Evolutionary conservation across 2,113 vertebrate species (phyloP), one percentile per base, ranked within the genome.

Genomic region (Alethe diademata): DNA sequence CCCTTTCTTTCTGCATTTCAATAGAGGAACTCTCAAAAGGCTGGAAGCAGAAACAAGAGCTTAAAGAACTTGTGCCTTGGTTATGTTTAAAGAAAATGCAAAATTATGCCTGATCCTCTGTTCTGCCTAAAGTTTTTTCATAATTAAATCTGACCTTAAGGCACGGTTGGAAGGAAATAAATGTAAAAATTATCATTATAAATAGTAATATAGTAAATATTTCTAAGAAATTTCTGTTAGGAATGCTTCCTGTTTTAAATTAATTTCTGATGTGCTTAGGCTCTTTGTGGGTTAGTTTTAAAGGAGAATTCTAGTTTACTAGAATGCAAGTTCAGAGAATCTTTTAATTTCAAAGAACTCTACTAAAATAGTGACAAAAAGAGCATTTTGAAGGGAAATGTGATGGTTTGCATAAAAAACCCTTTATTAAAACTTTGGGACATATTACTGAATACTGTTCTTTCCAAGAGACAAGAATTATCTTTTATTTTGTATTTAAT

Each of bases 21-120:
- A 90, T 92, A 86, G 56, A 79, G 38, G 24, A 91, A 47, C 15
- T 82, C 89, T 86, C 74, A 88, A 82, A 95, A 62, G 84, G 38
- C 31, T 95, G 48, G 40, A 78, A 92, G 19, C 25, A 72, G 61
- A 78, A 53, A 82, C 31, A 81, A 67, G 64, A 88, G 42, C 31
- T 66, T 78, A 67, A 78, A 87, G 53, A 76, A 82, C 15, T 70
- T 85, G 20, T 62, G 45, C 11, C 31, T 85, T 35, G 5, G 12
- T 94, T 90, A 53, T 25, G 13, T 43, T 85, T 78, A 74, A 87
- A 88, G 40, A 7, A 92, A 87, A 84, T 72, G 31, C 9, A 87
- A 87, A 92, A 64, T 90, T 82, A 69, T 75, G 24, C 8, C 36
- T 53, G 13, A 86, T 78, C 73, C 17, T 71, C 56, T 72, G 7